These are phyloP conservation scores for Chauna torquata DNA, from an alignment of 2,113 vertebrate genomes.

Conservation along the genomic window DNA sequence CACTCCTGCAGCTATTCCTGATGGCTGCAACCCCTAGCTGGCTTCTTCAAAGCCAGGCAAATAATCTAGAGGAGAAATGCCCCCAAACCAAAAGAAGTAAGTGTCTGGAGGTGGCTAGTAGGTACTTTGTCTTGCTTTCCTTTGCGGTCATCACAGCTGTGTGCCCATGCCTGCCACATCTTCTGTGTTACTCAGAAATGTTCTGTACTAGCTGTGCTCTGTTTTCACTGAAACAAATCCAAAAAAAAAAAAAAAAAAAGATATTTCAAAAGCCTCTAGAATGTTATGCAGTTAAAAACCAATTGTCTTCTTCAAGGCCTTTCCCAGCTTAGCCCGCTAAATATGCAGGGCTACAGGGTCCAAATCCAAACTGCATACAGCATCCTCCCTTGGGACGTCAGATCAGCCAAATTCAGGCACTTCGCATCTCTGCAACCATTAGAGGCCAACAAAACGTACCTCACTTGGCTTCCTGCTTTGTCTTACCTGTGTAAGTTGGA, in stretches of 20 bases:
- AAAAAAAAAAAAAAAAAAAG: background rate
- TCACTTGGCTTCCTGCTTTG: background rate
- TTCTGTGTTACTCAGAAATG: background rate
- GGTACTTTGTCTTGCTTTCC: slow-evolving; percentile 3
- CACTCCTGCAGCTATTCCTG: background rate
- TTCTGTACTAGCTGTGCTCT: background rate
- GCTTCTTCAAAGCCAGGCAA: slow-evolving; percentile 9
- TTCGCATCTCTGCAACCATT: background rate
- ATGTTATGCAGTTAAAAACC: background rate
- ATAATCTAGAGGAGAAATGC: background rate
- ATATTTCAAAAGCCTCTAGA: background rate
- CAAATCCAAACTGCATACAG: background rate
- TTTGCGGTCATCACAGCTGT: background rate
- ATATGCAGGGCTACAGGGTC: background rate
- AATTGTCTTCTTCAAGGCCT: background rate
- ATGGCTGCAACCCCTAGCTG: background rate
- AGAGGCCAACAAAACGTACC: background rate
- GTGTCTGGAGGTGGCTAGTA: background rate
- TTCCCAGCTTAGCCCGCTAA: background rate
- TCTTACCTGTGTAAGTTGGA: background rate
- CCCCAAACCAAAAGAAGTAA: background rate
- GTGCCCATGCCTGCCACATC: background rate
- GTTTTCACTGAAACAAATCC: background rate
- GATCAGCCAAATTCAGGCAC: background rate
- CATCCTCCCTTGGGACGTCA: background rate